Evolutionary conservation across 2,113 vertebrate species (phyloP).

Genomic region (Poeciliopsis occidentalis): DNA sequence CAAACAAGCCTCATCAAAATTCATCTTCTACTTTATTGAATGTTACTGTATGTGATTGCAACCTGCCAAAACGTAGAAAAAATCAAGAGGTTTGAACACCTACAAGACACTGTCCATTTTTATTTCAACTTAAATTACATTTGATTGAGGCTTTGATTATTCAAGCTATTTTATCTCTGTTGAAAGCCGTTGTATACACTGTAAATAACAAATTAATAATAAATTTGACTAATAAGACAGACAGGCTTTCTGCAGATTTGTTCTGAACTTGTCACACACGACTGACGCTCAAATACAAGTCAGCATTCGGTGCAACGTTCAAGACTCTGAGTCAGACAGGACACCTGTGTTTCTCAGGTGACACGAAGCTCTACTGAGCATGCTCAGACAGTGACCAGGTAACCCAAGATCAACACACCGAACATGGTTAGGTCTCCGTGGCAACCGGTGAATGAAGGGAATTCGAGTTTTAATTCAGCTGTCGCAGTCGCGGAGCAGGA

Average conservation of each 20-base stretch:
- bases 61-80: not conserved
- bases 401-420: constrained; percentile 50
- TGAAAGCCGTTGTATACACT: not conserved
- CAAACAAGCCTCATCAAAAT: not conserved
- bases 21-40: not conserved
- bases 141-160: no score
- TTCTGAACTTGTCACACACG: not conserved
- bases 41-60: not conserved
- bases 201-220: not conserved
- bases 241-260: not conserved
- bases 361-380: constrained; percentile 60
- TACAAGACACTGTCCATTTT: no score
- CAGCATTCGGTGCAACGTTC: not conserved
- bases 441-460: constrained; percentile 14
- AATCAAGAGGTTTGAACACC: no score
- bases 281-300: not conserved
- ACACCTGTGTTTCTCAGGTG: constrained; percentile 69
- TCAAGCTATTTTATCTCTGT: no score
- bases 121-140: no score
- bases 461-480: not conserved
- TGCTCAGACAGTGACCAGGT: constrained; percentile 59
- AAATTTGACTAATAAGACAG: not conserved
- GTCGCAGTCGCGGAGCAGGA: constrained; percentile 3
- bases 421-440: not conserved
- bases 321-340: constrained; percentile 4